phyloP scores from a whole-genome alignment of 2,113 vertebrate species.

The Cinclus cinclus region DNA sequence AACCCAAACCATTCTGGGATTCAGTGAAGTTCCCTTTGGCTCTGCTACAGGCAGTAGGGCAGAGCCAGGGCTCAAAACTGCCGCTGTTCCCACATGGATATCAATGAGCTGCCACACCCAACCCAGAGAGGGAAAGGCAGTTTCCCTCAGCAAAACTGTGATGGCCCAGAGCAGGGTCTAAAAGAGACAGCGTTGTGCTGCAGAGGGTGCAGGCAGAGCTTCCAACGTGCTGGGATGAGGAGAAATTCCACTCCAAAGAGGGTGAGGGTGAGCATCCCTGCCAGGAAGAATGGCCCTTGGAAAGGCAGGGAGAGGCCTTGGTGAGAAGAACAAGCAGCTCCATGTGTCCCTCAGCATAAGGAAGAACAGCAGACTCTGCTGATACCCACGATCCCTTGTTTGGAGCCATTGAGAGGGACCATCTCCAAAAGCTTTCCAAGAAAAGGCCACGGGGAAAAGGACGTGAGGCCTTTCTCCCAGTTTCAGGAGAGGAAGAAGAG shows the following conservation, averaged over 20 bases:
- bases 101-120: neutral
- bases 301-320: too few species aligned
- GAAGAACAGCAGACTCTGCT: neutral
- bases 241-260: neutral
- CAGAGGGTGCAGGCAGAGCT: neutral
- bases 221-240: rapidly evolving
- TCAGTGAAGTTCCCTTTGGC: neutral
- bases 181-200: rapidly evolving
- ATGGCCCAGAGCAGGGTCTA: neutral
- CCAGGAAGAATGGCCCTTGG: neutral
- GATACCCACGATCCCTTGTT: rapidly evolving
- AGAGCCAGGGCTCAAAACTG: neutral
- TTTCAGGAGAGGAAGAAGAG: neutral
- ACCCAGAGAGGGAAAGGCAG: neutral
- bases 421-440: neutral
- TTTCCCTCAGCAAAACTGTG: neutral
- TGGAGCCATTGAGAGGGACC: neutral
- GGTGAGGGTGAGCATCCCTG: neutral
- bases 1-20: neutral
- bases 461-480: rapidly evolving
- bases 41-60: rapidly evolving
- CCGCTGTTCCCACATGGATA: rapidly evolving
- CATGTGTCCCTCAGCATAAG: neutral
- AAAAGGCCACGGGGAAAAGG: rapidly evolving
- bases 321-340: neutral